Conservation (phyloP, 2,888 invertebrate species). For the Blastobasis lacticolella region DNA sequence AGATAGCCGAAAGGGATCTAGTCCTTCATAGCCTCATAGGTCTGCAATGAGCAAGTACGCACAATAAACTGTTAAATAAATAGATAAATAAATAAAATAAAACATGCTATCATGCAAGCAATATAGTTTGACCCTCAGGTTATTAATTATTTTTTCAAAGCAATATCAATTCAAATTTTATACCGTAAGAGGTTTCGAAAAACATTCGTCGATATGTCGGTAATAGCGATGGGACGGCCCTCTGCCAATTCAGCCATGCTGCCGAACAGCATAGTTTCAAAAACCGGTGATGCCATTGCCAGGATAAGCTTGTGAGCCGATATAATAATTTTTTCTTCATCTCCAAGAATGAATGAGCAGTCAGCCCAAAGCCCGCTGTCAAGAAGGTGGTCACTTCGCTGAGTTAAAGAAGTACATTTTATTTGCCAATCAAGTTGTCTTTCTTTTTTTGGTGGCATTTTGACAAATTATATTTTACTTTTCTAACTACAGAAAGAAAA, state of each 20-base stretch:
- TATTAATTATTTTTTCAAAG: background rate
- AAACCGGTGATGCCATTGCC: constrained; percentile 91
- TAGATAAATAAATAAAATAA: too few species aligned
- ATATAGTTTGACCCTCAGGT: background rate
- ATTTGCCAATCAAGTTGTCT: constrained; percentile 80
- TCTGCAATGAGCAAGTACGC: too few species aligned
- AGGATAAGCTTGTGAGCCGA: constrained; percentile 86
- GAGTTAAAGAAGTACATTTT: constrained; percentile 78
- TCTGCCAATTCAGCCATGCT: constrained; percentile 81
- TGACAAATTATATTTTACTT: too few species aligned
- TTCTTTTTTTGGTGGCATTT: too few species aligned
- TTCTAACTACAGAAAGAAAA: too few species aligned
- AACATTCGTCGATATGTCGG: constrained; percentile 89
- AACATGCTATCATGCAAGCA: background rate
- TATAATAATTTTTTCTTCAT: constrained; percentile 79
- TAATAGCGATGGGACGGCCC: constrained; percentile 82
- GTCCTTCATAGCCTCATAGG: too few species aligned
- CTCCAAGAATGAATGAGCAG: constrained; percentile 87
- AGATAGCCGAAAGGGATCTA: too few species aligned
- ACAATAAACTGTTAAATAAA: too few species aligned
- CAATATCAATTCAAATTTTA: background rate
- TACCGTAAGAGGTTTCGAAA: constrained; percentile 84
- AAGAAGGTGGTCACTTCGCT: constrained; percentile 82
- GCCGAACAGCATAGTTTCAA: constrained; percentile 91
- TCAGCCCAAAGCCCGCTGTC: constrained; percentile 88